These are phyloP conservation scores for Prostheceraeus crozeri DNA, from an alignment of 2,888 invertebrate species.

Conservation along the genomic window DNA sequence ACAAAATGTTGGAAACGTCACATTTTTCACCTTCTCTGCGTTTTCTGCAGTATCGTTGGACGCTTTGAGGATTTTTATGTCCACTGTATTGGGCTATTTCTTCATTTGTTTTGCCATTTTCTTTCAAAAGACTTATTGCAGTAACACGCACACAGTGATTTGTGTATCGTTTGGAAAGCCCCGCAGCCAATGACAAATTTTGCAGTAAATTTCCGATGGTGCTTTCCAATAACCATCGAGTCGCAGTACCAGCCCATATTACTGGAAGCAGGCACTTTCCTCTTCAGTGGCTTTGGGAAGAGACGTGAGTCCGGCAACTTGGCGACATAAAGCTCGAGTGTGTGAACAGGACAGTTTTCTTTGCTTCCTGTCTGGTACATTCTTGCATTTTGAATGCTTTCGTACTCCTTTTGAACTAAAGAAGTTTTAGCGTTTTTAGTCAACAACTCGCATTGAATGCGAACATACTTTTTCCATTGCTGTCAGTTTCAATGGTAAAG, in stretches of 20 bases:
- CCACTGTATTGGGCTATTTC: constrained; percentile 11
- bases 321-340: not conserved
- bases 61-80: constrained; percentile 17
- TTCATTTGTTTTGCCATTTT: constrained; percentile 2
- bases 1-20: too few relatives aligned
- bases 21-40: too few relatives aligned
- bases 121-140: constrained; percentile 3
- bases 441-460: constrained; percentile 13
- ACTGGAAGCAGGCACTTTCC: too few relatives aligned
- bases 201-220: too few relatives aligned
- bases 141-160: constrained; percentile 13
- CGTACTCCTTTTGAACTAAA: constrained; percentile 10
- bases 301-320: too few relatives aligned
- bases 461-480: constrained; percentile 6
- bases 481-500: not conserved
- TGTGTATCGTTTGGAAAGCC: constrained; percentile 6
- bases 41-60: constrained; percentile 20
- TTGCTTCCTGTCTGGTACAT: constrained; percentile 11
- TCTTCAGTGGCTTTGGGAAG: too few relatives aligned
- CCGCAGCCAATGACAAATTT: too few relatives aligned
- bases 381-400: constrained; percentile 18
- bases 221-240: too few relatives aligned
- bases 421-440: not conserved
- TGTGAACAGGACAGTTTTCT: not conserved
- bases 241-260: too few relatives aligned